Percentiles rank a stretch among this genome's conserved stretches.
These are phyloP conservation scores for Kradibia gibbosae DNA, from an alignment of 1,140 invertebrate genomes.

Conservation along the genomic window DNA sequence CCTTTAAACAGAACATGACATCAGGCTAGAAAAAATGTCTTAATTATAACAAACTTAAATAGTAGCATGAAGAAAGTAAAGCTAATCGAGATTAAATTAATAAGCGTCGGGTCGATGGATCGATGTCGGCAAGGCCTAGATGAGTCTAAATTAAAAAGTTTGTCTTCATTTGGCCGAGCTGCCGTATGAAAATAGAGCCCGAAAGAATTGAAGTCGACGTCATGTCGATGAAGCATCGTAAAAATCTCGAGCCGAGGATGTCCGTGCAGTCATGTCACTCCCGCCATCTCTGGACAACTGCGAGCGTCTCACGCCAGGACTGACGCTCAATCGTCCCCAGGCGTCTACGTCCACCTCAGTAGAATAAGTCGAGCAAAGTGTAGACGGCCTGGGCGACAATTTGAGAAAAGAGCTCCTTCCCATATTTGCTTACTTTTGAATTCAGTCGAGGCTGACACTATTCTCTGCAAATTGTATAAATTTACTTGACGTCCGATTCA, in stretches of 20 bases:
- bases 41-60: too few species aligned
- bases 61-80: too few species aligned
- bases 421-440: neutral
- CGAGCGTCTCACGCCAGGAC: slow-evolving; percentile 1
- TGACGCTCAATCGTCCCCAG: slow-evolving; percentile 52
- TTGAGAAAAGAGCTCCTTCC: neutral
- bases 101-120: too few species aligned
- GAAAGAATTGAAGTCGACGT: neutral
- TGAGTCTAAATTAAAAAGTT: too few species aligned
- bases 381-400: neutral
- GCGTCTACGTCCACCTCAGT: slow-evolving; percentile 25
- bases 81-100: too few species aligned
- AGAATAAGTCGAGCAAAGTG: slow-evolving; percentile 34
- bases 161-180: too few species aligned
- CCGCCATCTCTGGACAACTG: slow-evolving; percentile 46
- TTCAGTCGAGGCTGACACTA: neutral
- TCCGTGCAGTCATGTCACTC: slow-evolving; percentile 15
- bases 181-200: neutral
- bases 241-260: too few species aligned
- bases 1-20: too few species aligned
- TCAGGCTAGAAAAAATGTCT: too few species aligned
- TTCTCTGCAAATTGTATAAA: neutral
- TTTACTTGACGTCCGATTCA: neutral
- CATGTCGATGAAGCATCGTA: neutral
- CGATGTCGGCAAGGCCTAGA: too few species aligned